Evolutionary conservation across 2,113 vertebrate genomes (phyloP), one percentile per base, ranked within the genome.

Genomic region (Leucosticte australis): DNA sequence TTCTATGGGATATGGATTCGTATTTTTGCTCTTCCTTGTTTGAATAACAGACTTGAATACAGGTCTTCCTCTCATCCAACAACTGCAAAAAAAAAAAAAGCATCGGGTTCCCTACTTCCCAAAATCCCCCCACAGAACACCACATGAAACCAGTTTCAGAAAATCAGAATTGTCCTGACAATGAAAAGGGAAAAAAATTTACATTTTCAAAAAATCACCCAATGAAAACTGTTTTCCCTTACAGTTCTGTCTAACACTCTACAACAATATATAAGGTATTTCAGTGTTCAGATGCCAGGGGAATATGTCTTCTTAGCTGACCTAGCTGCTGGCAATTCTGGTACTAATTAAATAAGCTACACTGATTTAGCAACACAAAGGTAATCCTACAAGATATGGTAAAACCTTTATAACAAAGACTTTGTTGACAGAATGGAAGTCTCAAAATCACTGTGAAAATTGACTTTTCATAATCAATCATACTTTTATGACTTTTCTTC

Each of bases 331-430:
- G 70, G 44, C 14, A 4, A 33, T 89, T 95, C 75, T 82, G 37
- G 30, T 81, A 62, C 59, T 95, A 85, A 95, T 83, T 88, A 90
- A 90, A 94, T 70, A 83, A 92, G 11, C 63, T 92, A 73, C n/a
- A 64, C 53, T 90, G 68, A 73, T 50, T 62, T 86, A 91, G 41
- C 31, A 90, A 65, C 15, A 22, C 27, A 86, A 37, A 55, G 35
- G 49, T 74, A 49, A 70, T 88, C 79, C 75, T 94, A 52, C 87
- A 52, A 88, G 57, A 69, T 67, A 47, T 11, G 22, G 44, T 41
- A 85, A 94, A 89, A 71, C 47, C 52, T 89, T 68, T 28, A 68
- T 71, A 80, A 11, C 23, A 53, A 69, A 56, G 59, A 76, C n/a
- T 92, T 91, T 90, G 35, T n/a, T 81, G 42, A 82, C 37, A 33